Conservation (phyloP, 2,113 vertebrate genomes). For the Rattus norvegicus region GRCr8 NC_086024.1:13610001-13610500, state of each 20-base stretch:
- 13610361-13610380: not conserved
- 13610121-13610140: conserved; percentile 55
- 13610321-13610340: not conserved
- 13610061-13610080: not conserved
- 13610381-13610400: not conserved
- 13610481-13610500: rapidly evolving
- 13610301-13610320: conserved; percentile 70
- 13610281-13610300: conserved; percentile 47
- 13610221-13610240: conserved; percentile 80
- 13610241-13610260: conserved; percentile 78
- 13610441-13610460: not conserved
- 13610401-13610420: not conserved
- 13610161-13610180: conserved; percentile 75
- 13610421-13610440: not conserved
- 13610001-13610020: not conserved
- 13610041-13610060: not conserved
- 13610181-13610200: conserved; percentile 80
- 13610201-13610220: conserved; percentile 83
- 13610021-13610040: not conserved
- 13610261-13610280: conserved; percentile 80
- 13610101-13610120: conserved; percentile 46
- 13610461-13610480: not conserved
- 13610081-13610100: conserved; percentile 13
- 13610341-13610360: not conserved
- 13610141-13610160: conserved; percentile 77